Evolutionary conservation across 2,888 invertebrate species (phyloP).

Genomic region (Agriopis marginaria): DNA sequence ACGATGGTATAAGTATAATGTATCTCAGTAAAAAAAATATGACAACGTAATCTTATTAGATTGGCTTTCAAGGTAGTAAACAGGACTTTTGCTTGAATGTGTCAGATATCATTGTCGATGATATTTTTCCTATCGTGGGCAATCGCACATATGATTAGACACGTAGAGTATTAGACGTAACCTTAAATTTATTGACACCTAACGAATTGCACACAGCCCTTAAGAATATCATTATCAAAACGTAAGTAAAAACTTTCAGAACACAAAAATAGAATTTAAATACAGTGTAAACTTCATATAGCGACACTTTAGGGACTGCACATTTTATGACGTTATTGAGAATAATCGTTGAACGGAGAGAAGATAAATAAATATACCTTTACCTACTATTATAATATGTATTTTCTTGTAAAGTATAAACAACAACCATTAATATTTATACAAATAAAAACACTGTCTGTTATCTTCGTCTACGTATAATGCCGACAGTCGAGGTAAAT

Average conservation of each 20-base stretch:
- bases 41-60: background rate
- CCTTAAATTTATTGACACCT: background rate
- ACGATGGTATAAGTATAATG: background rate
- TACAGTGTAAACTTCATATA: too few species aligned
- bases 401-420: too few species aligned
- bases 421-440: too few species aligned
- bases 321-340: too few species aligned
- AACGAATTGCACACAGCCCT: background rate
- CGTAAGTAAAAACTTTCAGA: background rate
- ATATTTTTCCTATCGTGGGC: background rate
- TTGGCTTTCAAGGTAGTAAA: background rate
- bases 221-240: background rate
- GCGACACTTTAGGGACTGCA: too few species aligned
- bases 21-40: background rate
- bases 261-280: background rate
- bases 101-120: background rate
- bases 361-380: too few species aligned
- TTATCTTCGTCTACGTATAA: too few species aligned
- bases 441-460: too few species aligned
- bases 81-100: background rate
- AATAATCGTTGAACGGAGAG: too few species aligned
- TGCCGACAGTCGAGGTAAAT: too few species aligned
- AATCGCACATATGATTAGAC: background rate
- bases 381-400: too few species aligned
- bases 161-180: background rate